phyloP scores from a whole-genome alignment of 2,888 invertebrate species.

The Apoda limacodes region DNA sequence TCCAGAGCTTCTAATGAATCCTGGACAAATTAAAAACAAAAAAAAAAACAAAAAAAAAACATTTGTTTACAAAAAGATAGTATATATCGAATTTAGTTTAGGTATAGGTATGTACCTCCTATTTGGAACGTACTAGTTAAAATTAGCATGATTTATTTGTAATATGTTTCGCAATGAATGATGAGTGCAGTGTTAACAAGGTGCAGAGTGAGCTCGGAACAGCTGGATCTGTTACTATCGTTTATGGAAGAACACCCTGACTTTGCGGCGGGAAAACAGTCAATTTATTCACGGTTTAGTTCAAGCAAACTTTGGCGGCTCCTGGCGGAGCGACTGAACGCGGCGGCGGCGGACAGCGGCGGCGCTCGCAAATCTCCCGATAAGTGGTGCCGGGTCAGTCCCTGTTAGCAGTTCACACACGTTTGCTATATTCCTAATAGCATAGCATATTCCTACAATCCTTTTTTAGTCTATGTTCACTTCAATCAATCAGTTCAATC shows the following conservation, averaged over 20 bases:
- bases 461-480: not conserved
- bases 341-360: conserved; percentile 46
- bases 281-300: conserved; percentile 56
- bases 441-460: not conserved
- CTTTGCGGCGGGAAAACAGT: conserved; percentile 56
- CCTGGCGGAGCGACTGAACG: conserved; percentile 55
- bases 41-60: no score
- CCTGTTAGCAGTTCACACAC: not conserved
- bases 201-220: conserved; percentile 56
- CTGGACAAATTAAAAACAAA: no score
- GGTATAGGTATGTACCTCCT: no score
- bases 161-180: no score
- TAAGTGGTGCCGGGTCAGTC: conserved; percentile 57
- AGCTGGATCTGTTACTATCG: conserved; percentile 47
- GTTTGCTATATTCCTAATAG: not conserved
- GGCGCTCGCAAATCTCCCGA: conserved; percentile 58
- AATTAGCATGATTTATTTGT: no score
- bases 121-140: no score
- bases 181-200: conserved; percentile 51
- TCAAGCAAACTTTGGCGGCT: conserved; percentile 57
- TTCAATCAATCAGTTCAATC: no score
- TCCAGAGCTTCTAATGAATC: no score
- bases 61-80: no score
- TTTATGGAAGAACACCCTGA: conserved; percentile 65
- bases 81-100: no score